Base-by-base conservation (phyloP, 2,113 vertebrate genomes). In the Cricetomys ansorgei region DNA sequence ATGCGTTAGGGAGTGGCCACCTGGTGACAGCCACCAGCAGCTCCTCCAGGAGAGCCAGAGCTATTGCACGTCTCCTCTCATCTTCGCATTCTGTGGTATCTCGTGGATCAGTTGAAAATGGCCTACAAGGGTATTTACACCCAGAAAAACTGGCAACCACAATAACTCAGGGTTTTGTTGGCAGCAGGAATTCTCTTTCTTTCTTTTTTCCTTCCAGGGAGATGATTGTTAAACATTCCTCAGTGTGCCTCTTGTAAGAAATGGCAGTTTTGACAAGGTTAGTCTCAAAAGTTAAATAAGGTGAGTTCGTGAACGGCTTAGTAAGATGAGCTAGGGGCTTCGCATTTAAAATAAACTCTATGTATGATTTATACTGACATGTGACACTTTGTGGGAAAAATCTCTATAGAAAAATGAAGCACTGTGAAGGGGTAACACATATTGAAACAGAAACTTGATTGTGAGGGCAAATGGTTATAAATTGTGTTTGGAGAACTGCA, bases 381-480 rank as follows among this genome's bases (percentile, higher is more conserved):
- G n/a, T 65, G 50, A 37, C 34, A 92, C 76, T 95, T 94, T 27
- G 13, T 77, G 31, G 57, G 50, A 50, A 92, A 87, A 94, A 65
- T 64, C 40, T 62, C 55, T 72, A 55, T 59, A 93, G 94, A 92
- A 88, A 93, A 94, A 57, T 48, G 53, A 40, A 84, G 50, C 65
- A 92, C 73, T 80, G 15, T 67, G 62, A 96, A 93, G 40, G 11
- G 45, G 15, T 83, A 94, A 92, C 50, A 94, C 21, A 43, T 64
- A 67, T 64, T 15, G 77, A 93, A 92, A 94, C 40, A 84, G 62
- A 87, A 97, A 85, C 62, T 27, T 80, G 59, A 93, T 57, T 91
- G 89, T 84, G 84, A 85, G 91, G 77, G 75, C 59, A 95, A 96
- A 67, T 84, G 75, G 29, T 85, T 95, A 89, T 72, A 67, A 93